A percentile compares a stretch with the other conserved stretches of the same genome.
Conservation (phyloP, 2,113 vertebrate species). For the Zeus faber region DNA sequence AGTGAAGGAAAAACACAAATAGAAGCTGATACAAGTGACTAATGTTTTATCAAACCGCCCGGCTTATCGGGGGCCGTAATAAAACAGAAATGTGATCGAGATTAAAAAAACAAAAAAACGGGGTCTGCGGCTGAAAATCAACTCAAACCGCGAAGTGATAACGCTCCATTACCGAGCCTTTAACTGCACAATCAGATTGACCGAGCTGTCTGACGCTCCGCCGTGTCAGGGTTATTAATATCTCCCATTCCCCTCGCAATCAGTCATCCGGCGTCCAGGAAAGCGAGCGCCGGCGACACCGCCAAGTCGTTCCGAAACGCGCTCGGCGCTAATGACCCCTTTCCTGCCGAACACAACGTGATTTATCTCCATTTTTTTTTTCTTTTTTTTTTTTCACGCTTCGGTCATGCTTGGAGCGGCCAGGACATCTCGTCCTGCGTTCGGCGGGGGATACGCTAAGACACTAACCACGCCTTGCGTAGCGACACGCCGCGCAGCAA, state of each 20-base stretch:
- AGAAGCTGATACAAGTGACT: too few species aligned
- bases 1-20: constrained; percentile 22
- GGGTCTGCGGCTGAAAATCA: constrained; percentile 4
- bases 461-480: not conserved
- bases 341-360: constrained; percentile 45
- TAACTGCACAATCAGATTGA: constrained; percentile 17
- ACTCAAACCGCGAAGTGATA: constrained; percentile 40
- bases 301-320: too few species aligned
- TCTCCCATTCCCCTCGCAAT: constrained; percentile 2
- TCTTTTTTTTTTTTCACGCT: constrained; percentile 9
- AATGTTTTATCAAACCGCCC: too few species aligned
- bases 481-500: constrained; percentile 12
- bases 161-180: constrained; percentile 20
- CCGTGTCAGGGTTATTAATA: constrained; percentile 31
- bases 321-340: not conserved
- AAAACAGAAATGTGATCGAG: constrained; percentile 36
- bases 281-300: too few species aligned
- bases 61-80: constrained; percentile 42
- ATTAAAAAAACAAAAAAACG: constrained; percentile 37
- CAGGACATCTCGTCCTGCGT: too few species aligned
- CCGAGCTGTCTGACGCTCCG: constrained; percentile 36
- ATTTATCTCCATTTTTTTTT: constrained; percentile 26
- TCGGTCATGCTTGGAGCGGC: constrained; percentile 14
- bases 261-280: too few species aligned
- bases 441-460: not conserved